Evolutionary conservation across 2,888 invertebrate genomes (phyloP), one percentile per base, ranked within the genome.

Genomic region (Odontocolon sp.): DNA sequence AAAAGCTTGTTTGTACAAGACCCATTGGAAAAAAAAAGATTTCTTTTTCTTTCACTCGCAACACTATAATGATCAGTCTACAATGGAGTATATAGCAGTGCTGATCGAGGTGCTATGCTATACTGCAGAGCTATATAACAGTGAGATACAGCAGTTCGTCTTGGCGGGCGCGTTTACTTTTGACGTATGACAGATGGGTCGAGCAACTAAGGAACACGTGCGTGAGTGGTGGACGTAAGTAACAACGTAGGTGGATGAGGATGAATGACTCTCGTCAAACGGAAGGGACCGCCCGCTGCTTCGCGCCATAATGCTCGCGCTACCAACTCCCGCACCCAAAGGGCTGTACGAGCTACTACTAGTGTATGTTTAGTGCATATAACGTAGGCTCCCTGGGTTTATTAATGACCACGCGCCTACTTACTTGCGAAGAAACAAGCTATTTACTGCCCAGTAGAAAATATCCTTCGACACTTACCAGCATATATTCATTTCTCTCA

Each of bases 211-310:
- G 75, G 47, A 73, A 77, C 75, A 77, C 77, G 81, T 79, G 81
- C 80, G 80, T 81, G 80, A 80, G 81, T 74, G 79, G 59, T 71
- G 69, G 61, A 76, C 74, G 77, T 78, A 82, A 85, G 84, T 84
- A 84, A 83, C 84, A 84, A 87, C 87, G 90, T 90, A 88, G 90
- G 90, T 87, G 89, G 89, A 87, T 87, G 88, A 89, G 90, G 88
- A 90, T 88, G 90, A 89, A 90, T 90, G 88, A 87, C 85, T 88
- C 89, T 89, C 89, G 89, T 90, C 89, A 90, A 90, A 89, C 90
- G 87, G 89, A 87, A 89, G 88, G 87, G 90, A 89, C 89, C 89
- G 87, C 89, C 89, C 87, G 88, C 83, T 83, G 87, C 80, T 87
- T 88, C 88, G 86, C 87, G 85, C 88, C 87, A 87, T 89, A 88